phyloP scores from a whole-genome alignment of 1,140 invertebrate species.

The Temnothorax curvispinosus region DNA sequence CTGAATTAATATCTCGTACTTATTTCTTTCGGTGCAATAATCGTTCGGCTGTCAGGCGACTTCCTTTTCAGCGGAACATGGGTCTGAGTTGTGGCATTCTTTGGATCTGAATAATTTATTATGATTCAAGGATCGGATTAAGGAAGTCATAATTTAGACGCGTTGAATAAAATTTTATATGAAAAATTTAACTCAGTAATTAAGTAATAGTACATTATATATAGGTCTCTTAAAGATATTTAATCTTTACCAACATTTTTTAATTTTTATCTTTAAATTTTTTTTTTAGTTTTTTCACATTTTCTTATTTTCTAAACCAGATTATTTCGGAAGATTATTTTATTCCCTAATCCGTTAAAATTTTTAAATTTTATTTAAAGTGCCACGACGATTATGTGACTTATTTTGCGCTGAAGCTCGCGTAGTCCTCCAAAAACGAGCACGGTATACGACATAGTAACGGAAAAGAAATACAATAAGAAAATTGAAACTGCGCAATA shows the following conservation, averaged over 20 bases:
- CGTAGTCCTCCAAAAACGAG: constrained; percentile 40
- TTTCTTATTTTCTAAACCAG: neutral
- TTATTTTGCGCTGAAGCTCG: constrained; percentile 23
- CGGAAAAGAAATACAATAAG: neutral
- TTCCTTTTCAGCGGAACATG: constrained; percentile 49
- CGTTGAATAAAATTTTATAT: neutral
- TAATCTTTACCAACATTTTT: neutral
- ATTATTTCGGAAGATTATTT: neutral
- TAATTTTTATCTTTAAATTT: neutral
- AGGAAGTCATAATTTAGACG: neutral
- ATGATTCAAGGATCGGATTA: neutral
- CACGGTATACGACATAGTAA: neutral
- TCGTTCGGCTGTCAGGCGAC: constrained; percentile 70
- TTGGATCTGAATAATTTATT: neutral
- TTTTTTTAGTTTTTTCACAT: too few relatives aligned
- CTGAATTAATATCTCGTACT: constrained; percentile 14
- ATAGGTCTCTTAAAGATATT: neutral
- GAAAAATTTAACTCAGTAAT: neutral
- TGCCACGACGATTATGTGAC: neutral
- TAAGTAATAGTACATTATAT: neutral
- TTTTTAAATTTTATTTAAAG: neutral
- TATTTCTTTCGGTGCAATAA: constrained; percentile 15
- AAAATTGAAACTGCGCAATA: constrained; percentile 18
- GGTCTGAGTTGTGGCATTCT: neutral
- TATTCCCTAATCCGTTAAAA: neutral